Evolutionary conservation across 2,888 invertebrate genomes (phyloP).

Genomic region (Ormyrus nitidulus): DNA sequence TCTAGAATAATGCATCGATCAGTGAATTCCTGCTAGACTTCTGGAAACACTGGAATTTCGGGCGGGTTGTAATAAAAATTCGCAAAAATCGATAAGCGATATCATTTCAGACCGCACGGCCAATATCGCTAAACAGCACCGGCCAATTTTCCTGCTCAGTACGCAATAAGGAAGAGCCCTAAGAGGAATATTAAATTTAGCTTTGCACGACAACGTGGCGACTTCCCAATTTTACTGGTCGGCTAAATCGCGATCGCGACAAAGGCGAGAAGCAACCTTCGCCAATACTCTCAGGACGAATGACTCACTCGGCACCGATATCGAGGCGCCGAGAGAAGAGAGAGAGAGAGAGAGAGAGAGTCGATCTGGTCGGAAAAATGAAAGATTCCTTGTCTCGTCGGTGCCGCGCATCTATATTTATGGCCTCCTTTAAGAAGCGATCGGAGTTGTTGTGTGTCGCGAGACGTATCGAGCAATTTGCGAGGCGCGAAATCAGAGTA

Average conservation of each 20-base stretch:
- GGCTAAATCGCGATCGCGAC: too few species aligned
- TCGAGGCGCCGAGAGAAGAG: background rate
- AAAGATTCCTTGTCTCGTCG: conserved; percentile 10
- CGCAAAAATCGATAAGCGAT: background rate
- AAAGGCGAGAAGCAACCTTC: background rate
- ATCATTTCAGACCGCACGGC: background rate
- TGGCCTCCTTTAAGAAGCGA: background rate
- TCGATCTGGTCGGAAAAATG: conserved; percentile 11
- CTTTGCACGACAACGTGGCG: too few species aligned
- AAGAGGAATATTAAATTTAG: too few species aligned
- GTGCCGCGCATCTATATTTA: background rate
- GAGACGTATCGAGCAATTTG: background rate
- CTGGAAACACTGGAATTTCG: too few species aligned
- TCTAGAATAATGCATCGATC: too few species aligned
- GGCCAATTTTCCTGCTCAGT: background rate
- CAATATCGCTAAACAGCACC: background rate
- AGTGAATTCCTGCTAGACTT: too few species aligned
- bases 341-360: background rate
- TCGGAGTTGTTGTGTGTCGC: background rate
- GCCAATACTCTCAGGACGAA: background rate
- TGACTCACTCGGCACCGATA: conserved; percentile 7
- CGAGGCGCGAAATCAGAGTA: background rate
- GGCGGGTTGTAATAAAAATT: background rate
- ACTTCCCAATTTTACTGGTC: too few species aligned
- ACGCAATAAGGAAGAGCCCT: too few species aligned